phyloP scores from a whole-genome alignment of 2,797 vertebrate genomes.

The Gymnopithys bicolor region DNA sequence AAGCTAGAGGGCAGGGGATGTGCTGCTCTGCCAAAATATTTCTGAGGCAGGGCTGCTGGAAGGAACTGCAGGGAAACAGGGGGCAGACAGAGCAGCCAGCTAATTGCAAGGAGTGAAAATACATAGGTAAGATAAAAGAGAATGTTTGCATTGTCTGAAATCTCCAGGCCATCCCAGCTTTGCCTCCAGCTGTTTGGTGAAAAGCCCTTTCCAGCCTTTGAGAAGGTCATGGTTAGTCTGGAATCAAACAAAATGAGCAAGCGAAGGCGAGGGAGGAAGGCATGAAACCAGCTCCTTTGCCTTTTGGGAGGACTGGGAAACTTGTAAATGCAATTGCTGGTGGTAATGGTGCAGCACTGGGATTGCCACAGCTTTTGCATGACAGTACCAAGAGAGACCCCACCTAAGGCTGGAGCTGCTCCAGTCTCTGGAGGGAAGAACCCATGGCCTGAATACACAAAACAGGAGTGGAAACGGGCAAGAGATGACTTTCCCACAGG shows the following conservation, averaged over 20 bases:
- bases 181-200: slow-evolving; percentile 34
- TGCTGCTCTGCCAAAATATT: background rate
- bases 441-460: slow-evolving; percentile 55
- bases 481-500: slow-evolving; percentile 56
- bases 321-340: slow-evolving; percentile 15
- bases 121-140: slow-evolving; percentile 54
- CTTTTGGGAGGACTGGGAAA: slow-evolving; percentile 39
- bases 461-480: slow-evolving; percentile 47
- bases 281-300: slow-evolving; percentile 46
- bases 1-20: background rate
- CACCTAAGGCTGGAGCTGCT: slow-evolving; percentile 57
- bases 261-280: background rate
- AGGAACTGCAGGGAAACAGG: slow-evolving; percentile 23
- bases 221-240: slow-evolving; percentile 57
- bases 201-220: slow-evolving; percentile 41
- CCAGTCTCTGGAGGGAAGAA: slow-evolving; percentile 46
- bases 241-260: slow-evolving; percentile 31
- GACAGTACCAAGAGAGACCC: background rate
- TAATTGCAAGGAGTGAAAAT: slow-evolving; percentile 50
- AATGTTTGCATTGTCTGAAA: slow-evolving; percentile 38
- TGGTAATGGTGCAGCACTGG: background rate
- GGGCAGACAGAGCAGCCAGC: slow-evolving; percentile 40
- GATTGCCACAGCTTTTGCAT: slow-evolving; percentile 61
- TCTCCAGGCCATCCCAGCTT: slow-evolving; percentile 28
- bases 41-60: slow-evolving; percentile 15